Percentiles rank a stretch among this genome's conserved stretches.
phyloP scores from a whole-genome alignment of 2,888 invertebrate genomes.

The Agrochola lychnidis region DNA sequence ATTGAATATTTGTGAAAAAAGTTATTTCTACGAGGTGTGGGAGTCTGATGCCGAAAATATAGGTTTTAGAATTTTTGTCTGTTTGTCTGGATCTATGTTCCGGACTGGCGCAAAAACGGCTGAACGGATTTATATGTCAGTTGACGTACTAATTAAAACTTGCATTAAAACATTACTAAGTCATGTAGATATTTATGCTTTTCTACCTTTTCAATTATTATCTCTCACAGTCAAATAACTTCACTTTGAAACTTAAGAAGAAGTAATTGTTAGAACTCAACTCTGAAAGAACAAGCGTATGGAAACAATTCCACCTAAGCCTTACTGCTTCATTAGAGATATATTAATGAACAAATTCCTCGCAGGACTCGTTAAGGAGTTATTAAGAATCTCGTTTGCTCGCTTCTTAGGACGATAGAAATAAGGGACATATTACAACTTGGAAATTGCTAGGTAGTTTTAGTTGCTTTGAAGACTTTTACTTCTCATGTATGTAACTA shows the following conservation, averaged over 20 bases:
- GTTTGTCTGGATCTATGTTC: no score
- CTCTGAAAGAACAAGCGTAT: conserved; percentile 7
- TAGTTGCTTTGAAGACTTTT: neutral
- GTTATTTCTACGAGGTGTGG: no score
- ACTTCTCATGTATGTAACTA: neutral
- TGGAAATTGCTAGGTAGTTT: neutral
- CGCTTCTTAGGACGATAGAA: conserved; percentile 14
- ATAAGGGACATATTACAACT: neutral
- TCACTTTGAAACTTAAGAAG: conserved; percentile 6
- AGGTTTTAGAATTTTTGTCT: no score
- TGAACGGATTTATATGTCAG: no score
- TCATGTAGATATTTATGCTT: neutral
- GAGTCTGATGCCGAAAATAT: no score
- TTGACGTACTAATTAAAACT: no score
- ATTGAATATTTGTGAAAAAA: no score
- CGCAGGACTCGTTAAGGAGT: conserved; percentile 43
- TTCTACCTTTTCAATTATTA: neutral
- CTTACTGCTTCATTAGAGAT: conserved; percentile 53
- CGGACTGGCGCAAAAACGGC: no score
- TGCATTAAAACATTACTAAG: neutral
- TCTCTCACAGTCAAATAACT: conserved; percentile 3
- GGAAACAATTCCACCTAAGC: conserved; percentile 23
- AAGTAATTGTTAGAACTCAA: conserved; percentile 20
- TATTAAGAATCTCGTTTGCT: conserved; percentile 47
- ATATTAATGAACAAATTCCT: conserved; percentile 53